Conservation (phyloP, 2,113 vertebrate species). For the Megaceryle maxima region DNA sequence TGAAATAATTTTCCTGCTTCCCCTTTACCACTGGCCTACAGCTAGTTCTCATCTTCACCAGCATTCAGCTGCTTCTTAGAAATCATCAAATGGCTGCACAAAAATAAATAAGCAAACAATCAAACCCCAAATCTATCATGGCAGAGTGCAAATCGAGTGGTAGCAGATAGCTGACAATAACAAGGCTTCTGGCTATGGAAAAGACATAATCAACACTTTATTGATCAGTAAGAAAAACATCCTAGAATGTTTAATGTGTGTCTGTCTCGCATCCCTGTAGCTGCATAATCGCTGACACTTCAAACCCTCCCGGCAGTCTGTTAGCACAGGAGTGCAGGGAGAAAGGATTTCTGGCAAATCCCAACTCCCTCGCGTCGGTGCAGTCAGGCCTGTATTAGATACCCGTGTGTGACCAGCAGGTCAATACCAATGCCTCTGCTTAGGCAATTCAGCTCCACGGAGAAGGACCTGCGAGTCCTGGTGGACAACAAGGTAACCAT, state of each 20-base stretch:
- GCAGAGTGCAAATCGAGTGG: neutral
- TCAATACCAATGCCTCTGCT: too few relatives aligned
- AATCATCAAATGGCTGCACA: neutral
- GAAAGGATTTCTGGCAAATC: neutral
- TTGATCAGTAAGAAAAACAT: neutral
- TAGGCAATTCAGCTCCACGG: too few relatives aligned
- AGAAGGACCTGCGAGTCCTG: too few relatives aligned
- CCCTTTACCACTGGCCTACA: neutral
- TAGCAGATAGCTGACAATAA: neutral
- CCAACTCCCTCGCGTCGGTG: neutral
- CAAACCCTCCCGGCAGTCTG: neutral
- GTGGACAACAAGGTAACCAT: too few relatives aligned
- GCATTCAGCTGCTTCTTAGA: neutral
- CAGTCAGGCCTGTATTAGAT: neutral
- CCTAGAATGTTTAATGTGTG: neutral
- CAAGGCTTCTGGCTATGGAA: neutral
- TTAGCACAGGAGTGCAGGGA: neutral
- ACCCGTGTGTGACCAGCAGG: rapidly evolving
- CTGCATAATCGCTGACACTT: too few relatives aligned
- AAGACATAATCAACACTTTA: neutral
- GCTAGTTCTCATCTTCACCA: neutral
- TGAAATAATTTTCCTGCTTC: neutral
- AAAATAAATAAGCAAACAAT: neutral
- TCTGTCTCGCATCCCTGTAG: neutral
- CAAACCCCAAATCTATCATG: neutral